A percentile compares a stretch with the other conserved stretches of the same genome.
Evolutionary conservation across 2,113 vertebrate species (phyloP).

Genomic region (Strix aluco): DNA sequence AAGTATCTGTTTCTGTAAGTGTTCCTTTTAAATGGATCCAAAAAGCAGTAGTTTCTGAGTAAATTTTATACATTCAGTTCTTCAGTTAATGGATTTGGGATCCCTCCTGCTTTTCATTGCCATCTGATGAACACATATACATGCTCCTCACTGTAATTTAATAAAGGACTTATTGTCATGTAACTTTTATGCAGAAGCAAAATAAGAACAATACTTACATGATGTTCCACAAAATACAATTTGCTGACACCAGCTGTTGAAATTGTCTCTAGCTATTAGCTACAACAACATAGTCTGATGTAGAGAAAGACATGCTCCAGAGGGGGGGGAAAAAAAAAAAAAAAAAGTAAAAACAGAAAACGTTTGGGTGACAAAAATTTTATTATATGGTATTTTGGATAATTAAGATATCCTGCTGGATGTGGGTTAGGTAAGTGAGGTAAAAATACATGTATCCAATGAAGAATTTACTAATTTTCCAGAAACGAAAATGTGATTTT

Average conservation of each 20-base stretch:
- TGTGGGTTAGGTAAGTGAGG: background rate
- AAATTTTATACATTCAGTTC: background rate
- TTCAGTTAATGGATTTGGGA: background rate
- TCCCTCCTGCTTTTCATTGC: background rate
- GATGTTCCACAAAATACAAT: background rate
- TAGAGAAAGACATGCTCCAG: background rate
- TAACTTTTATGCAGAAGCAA: background rate
- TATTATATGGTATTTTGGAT: background rate
- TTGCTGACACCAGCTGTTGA: background rate
- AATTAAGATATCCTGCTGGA: background rate
- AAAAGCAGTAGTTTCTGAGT: background rate
- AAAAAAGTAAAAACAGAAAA: background rate
- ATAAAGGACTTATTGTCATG: background rate
- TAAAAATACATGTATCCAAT: background rate
- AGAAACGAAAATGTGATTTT: background rate
- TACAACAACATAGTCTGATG: background rate
- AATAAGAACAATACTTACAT: background rate
- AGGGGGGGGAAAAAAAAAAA: background rate
- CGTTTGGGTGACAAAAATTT: background rate
- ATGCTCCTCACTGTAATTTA: background rate
- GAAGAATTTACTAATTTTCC: background rate
- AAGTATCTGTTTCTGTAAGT: background rate
- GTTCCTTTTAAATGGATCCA: background rate
- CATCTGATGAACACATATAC: background rate
- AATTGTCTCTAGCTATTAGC: background rate